Evolutionary conservation across 2,113 vertebrate genomes (phyloP).

Genomic region (Colius striatus): DNA sequence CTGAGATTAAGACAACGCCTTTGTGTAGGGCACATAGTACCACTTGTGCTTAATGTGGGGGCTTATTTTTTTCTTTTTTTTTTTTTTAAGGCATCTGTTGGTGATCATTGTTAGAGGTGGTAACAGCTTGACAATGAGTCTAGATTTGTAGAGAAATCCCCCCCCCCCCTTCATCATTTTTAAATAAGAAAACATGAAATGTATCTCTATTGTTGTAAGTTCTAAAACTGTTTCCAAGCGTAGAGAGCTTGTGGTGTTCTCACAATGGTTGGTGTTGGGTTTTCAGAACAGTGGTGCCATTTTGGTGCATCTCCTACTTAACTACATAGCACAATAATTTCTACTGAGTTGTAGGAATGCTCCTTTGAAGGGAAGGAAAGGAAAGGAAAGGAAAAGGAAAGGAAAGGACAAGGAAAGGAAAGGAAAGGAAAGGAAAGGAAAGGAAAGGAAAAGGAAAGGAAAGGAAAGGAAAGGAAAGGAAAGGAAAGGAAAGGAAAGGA

Average conservation of each 20-base stretch:
- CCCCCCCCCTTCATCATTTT: background rate
- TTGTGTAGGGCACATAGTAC: background rate
- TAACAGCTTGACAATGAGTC: background rate
- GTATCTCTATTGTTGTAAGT: background rate
- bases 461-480: too few species aligned
- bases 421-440: too few species aligned
- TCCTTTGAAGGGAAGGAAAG: too few species aligned
- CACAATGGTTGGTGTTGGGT: background rate
- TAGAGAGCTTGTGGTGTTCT: background rate
- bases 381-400: too few species aligned
- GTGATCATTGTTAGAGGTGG: background rate
- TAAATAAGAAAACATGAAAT: background rate
- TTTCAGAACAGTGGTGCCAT: background rate
- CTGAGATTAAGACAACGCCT: background rate
- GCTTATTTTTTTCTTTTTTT: background rate
- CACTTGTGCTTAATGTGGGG: fast-evolving
- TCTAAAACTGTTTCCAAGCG: background rate
- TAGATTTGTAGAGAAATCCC: background rate
- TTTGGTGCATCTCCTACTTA: background rate
- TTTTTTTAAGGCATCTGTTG: background rate
- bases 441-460: too few species aligned
- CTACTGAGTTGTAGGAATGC: background rate
- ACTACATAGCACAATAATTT: background rate
- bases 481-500: too few species aligned
- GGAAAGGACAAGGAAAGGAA: too few species aligned